These are phyloP conservation scores for Coryphaenoides rupestris DNA, from an alignment of 2,113 vertebrate genomes.

Conservation along the genomic window DNA sequence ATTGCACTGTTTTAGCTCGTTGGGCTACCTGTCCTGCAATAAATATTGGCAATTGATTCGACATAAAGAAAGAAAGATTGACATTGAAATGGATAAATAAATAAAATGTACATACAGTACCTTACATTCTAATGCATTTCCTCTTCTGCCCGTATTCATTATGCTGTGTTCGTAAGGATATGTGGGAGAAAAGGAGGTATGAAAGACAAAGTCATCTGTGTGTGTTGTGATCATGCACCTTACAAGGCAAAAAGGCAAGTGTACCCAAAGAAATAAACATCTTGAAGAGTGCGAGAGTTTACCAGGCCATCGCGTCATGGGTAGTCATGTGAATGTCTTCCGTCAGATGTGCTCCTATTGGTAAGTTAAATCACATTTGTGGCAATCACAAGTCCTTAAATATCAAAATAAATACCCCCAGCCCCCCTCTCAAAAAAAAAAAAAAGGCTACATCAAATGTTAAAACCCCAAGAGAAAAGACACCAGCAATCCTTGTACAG, in stretches of 20 bases:
- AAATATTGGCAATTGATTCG: conserved; percentile 21
- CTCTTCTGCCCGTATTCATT: conserved; percentile 17
- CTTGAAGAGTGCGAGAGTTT: background rate
- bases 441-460: background rate
- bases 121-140: conserved; percentile 21
- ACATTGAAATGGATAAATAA: background rate
- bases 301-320: background rate
- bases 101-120: conserved; percentile 25
- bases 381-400: conserved; percentile 14
- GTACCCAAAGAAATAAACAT: conserved; percentile 7
- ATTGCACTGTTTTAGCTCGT: conserved; percentile 57
- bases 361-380: conserved; percentile 13
- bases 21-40: conserved; percentile 32
- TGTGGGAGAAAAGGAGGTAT: background rate
- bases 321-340: background rate
- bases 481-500: too few species aligned
- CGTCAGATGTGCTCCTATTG: background rate
- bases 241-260: conserved; percentile 32
- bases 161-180: conserved; percentile 33
- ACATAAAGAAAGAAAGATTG: background rate
- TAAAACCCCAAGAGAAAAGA: background rate
- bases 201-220: background rate
- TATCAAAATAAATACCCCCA: conserved; percentile 20
- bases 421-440: background rate
- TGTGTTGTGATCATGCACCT: conserved; percentile 23